Conservation (phyloP, 2,888 invertebrate species). For the Aleiodes leptofemur region DNA sequence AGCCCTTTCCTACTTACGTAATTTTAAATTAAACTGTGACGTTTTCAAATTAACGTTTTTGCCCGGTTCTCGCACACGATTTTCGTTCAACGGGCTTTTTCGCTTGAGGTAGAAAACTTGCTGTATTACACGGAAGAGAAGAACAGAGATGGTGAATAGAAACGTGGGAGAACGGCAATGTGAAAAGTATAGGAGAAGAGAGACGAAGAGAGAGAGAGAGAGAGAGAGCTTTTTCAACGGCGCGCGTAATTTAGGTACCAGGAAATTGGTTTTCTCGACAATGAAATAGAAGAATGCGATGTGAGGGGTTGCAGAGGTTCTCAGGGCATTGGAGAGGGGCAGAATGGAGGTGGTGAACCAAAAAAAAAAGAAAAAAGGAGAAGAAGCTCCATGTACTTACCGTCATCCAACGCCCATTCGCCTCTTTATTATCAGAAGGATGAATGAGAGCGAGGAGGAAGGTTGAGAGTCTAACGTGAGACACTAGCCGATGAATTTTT, state of each 20-base stretch:
- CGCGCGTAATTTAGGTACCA: constrained; percentile 75
- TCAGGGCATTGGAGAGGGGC: constrained; percentile 27
- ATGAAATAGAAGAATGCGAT: constrained; percentile 76
- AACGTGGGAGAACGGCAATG: constrained; percentile 22
- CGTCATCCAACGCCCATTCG: constrained; percentile 59
- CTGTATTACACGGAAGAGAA: constrained; percentile 67
- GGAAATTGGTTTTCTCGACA: constrained; percentile 76
- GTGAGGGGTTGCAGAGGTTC: constrained; percentile 58
- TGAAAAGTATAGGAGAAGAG: constrained; percentile 34
- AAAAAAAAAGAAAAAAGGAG: constrained; percentile 43
- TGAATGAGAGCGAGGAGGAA: constrained; percentile 47
- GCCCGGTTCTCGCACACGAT: constrained; percentile 55
- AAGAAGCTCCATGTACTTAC: constrained; percentile 56
- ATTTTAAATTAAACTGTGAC: constrained; percentile 75
- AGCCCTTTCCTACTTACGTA: constrained; percentile 68
- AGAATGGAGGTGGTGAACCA: constrained; percentile 50
- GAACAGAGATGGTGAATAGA: constrained; percentile 25
- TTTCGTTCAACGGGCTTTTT: constrained; percentile 44
- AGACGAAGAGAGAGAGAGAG: constrained; percentile 32
- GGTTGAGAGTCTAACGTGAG: constrained; percentile 42
- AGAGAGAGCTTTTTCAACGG: constrained; percentile 69
- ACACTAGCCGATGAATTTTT: constrained; percentile 48
- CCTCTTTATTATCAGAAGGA: constrained; percentile 59
- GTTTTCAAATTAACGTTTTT: constrained; percentile 75
- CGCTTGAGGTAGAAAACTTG: constrained; percentile 71